Base-by-base conservation (phyloP, 2,888 invertebrate genomes). In the Steinernema carpocapsae region DNA sequence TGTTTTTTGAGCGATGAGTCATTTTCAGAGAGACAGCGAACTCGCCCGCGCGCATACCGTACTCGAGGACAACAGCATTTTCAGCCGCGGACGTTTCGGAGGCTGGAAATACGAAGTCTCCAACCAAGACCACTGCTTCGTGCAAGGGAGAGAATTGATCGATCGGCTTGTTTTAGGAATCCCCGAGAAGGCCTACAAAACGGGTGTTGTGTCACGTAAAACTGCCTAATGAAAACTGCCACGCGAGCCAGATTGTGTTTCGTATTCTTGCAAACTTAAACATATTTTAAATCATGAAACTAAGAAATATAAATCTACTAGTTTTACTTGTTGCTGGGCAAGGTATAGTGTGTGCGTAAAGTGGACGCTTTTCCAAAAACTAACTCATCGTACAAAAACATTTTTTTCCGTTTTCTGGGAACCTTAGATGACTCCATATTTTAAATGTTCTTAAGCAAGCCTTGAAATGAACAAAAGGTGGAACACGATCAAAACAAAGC, bases 121-220 rank as follows among this genome's bases (percentile, higher is more conserved):
- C 45, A 84, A 84, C 76, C 85, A 85, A 76, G 87, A 87, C n/a
- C 86, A 88, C 79, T 88, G 88, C 76, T 84, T 89, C 76, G 87
- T 86, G 59, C 87, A 86, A 75, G 85, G 76, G 26, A 85, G 84
- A 73, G 86, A 86, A 72, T 79, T 86, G 72, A 77, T 83, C 51
- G 86, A 86, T 76, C 77, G 86, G n/a, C 78, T 86, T 29, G 77
- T 86, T 51, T 78, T 85, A 46, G 82, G 80, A 26, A 81, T 82
- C 70, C 82, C 80, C n/a, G 86, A 86, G 77, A 86, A 84, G 71
- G 75, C 86, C 22, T 86, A 86, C 81, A 84, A 85, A 75, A 86
- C 86, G 24, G 83, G 83, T 64, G 78, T 84, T 26, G 74, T 42
- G n/a, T n/a, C 37, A 14, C 51, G 37, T 32, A 52, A 24, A 19